phyloP scores from a whole-genome alignment of 2,888 invertebrate genomes.

The Alentia gelatinosa region DNA sequence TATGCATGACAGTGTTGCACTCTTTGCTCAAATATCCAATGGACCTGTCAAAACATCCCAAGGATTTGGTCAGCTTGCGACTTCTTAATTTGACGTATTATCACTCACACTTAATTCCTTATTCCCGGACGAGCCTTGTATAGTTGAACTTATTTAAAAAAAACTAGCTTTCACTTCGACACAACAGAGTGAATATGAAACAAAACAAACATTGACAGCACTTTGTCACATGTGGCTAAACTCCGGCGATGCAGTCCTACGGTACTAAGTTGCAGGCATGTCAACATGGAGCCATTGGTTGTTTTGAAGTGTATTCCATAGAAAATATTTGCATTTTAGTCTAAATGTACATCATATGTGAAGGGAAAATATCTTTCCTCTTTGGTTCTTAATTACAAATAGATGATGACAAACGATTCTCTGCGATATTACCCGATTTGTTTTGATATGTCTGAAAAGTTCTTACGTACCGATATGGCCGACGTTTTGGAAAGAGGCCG shows the following conservation, averaged over 20 bases:
- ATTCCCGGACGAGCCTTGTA: no score
- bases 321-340: background rate
- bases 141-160: no score
- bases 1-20: no score
- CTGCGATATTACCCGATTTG: background rate
- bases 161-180: no score
- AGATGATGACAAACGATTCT: background rate
- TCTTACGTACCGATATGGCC: slow-evolving; percentile 51
- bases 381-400: background rate
- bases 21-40: no score
- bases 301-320: background rate
- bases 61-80: no score
- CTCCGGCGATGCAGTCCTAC: background rate
- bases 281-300: background rate
- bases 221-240: background rate
- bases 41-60: no score
- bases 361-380: background rate
- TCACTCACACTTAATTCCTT: no score
- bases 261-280: background rate
- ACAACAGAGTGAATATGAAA: no score
- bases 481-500: slow-evolving; percentile 44
- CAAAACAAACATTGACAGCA: no score
- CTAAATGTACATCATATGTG: background rate
- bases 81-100: no score
- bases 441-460: background rate